These are phyloP conservation scores for Caenorhabditis virilis DNA, from an alignment of 2,888 invertebrate genomes.

Conservation along the genomic window DNA sequence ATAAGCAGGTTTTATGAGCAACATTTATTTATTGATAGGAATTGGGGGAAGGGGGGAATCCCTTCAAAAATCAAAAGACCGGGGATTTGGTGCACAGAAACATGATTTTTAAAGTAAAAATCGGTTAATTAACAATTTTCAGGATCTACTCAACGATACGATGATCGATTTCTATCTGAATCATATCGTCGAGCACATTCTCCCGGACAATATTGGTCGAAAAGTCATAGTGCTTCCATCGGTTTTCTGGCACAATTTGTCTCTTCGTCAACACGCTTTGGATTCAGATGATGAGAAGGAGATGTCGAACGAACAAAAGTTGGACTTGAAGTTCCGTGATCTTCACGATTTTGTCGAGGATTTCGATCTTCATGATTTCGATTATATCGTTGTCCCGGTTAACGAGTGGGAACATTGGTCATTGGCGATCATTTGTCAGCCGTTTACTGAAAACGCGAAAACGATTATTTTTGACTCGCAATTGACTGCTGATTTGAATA, in stretches of 20 bases:
- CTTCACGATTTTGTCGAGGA: slow-evolving; percentile 56
- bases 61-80: background rate
- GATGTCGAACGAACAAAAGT: slow-evolving; percentile 29
- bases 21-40: too few species aligned
- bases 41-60: too few species aligned
- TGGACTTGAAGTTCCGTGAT: slow-evolving; percentile 48
- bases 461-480: slow-evolving; percentile 59
- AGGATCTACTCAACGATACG: slow-evolving; percentile 60
- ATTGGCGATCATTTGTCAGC: slow-evolving; percentile 53
- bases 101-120: too few species aligned
- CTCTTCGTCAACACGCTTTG: slow-evolving; percentile 40
- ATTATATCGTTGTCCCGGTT: slow-evolving; percentile 61
- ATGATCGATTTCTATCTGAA: slow-evolving; percentile 65
- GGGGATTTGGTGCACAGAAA: background rate
- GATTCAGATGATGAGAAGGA: slow-evolving; percentile 34
- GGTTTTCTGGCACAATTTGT: slow-evolving; percentile 59
- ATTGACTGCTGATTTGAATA: slow-evolving; percentile 46
- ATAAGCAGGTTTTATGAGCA: too few species aligned
- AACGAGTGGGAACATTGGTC: slow-evolving; percentile 66
- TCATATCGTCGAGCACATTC: slow-evolving; percentile 59
- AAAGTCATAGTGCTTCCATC: slow-evolving; percentile 57
- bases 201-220: slow-evolving; percentile 49
- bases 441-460: slow-evolving; percentile 44
- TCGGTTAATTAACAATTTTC: too few species aligned
- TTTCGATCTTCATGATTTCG: slow-evolving; percentile 61